Evolutionary conservation across 2,113 vertebrate species (phyloP).

Genomic region (Harpagus bidentatus): DNA sequence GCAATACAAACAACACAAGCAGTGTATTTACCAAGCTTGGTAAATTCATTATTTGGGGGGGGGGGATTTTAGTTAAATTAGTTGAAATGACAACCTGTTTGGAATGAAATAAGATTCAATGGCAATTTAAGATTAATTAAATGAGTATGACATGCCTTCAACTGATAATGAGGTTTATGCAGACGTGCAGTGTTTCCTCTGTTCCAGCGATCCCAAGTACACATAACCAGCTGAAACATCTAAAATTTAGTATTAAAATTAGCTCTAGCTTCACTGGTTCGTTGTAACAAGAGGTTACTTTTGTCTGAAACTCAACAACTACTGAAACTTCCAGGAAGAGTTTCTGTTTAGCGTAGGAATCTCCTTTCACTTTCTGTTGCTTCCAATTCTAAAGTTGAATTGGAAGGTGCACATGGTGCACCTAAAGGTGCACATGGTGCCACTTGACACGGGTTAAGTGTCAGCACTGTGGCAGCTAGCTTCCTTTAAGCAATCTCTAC

Average conservation of each 20-base stretch:
- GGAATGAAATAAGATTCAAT: not conserved
- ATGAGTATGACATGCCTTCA: not conserved
- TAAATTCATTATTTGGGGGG: not conserved
- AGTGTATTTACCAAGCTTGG: not conserved
- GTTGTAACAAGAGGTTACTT: not conserved
- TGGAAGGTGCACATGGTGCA: not conserved
- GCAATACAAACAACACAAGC: not conserved
- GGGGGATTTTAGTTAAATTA: not conserved
- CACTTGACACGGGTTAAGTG: not conserved
- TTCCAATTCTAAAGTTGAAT: not conserved
- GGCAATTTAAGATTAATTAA: not conserved
- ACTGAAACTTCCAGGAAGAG: not conserved
- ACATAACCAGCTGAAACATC: not conserved
- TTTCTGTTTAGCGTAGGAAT: not conserved
- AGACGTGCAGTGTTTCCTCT: not conserved
- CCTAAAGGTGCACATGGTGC: not conserved
- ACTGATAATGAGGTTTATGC: not conserved
- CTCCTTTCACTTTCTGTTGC: not conserved
- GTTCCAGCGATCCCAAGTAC: not conserved
- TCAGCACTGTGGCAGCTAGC: not conserved
- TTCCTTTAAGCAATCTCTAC: not conserved
- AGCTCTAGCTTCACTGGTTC: not conserved
- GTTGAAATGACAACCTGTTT: not conserved
- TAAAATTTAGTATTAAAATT: not conserved
- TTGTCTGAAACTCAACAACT: not conserved